Evolutionary conservation across 2,113 vertebrate genomes (phyloP), one percentile per base, ranked within the genome.

Genomic region (Dryoscopus gambensis): DNA sequence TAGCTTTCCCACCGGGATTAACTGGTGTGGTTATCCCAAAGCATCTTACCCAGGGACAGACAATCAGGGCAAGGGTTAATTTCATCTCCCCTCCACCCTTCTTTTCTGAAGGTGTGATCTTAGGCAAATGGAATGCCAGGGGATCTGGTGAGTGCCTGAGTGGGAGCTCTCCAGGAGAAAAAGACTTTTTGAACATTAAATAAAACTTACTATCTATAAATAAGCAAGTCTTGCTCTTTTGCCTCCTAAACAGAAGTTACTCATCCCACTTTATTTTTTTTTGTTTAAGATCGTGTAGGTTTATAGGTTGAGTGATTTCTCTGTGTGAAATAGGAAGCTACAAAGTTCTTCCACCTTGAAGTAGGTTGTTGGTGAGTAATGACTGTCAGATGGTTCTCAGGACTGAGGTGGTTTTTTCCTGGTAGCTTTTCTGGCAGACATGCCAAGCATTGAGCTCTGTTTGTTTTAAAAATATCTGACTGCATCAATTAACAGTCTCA

Each of bases 21-120:
- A 50, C 79, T 60, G 83, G 52, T 89, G 71, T 55, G 22, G 93
- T 93, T 96, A 90, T 85, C 83, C 80, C 82, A 64, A 53, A 79
- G 86, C 60, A 42, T 90, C 9, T 94, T 33, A 80, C n/a, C 42
- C 73, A 60, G 76, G 89, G 95, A 92, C 85, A 92, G 55, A 75
- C 2, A 49, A 75, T 68, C 76, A 74, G 95, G 93, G 90, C 83
- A 94, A 86, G 95, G 90, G 96, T 96, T 96, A 92, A 94, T 83
- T 95, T 86, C 73, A 68, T 68, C 95, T 88, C 60, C 76, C 76
- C 40, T 84, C 92, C 92, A 86, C 85, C 92, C 92, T 89, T 42
- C 79, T 95, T 50, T 86, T 85, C 85, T 42, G 91, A 85, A 96
- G 92, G 90, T 95, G 82, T 97, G 96, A 96, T 82, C 92, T 95